A percentile compares a stretch with the other conserved stretches of the same genome.
Evolutionary conservation across 2,113 vertebrate species (phyloP).

Genomic region (Eulacestoma nigropectus): DNA sequence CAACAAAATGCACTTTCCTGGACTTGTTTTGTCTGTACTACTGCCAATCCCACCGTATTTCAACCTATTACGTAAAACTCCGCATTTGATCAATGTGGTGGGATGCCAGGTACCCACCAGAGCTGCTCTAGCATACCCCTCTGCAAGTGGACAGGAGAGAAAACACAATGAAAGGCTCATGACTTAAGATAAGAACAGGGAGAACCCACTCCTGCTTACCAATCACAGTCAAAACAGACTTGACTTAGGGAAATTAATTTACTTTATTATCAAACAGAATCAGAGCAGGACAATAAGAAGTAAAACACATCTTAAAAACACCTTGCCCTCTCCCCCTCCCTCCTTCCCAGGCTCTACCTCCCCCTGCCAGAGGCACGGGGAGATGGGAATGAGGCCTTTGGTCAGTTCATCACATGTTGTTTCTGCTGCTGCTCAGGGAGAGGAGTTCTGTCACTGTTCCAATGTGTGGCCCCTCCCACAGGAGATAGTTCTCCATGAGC

Average conservation of each 20-base stretch:
- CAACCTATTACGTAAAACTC: neutral
- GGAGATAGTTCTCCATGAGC: neutral
- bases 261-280: neutral
- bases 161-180: neutral
- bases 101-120: neutral
- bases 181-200: neutral
- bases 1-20: neutral
- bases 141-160: neutral
- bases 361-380: too few relatives aligned
- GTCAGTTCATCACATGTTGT: neutral
- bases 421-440: neutral
- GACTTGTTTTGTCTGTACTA: neutral
- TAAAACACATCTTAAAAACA: neutral
- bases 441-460: neutral
- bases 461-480: too few relatives aligned
- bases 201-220: neutral
- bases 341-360: neutral
- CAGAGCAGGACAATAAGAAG: neutral
- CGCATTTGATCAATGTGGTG: neutral
- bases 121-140: neutral
- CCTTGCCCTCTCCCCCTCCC: fast-evolving
- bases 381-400: neutral
- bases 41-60: neutral
- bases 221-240: neutral
- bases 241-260: neutral